Conservation (phyloP, 2,113 vertebrate species). For the Bubo bubo region DNA sequence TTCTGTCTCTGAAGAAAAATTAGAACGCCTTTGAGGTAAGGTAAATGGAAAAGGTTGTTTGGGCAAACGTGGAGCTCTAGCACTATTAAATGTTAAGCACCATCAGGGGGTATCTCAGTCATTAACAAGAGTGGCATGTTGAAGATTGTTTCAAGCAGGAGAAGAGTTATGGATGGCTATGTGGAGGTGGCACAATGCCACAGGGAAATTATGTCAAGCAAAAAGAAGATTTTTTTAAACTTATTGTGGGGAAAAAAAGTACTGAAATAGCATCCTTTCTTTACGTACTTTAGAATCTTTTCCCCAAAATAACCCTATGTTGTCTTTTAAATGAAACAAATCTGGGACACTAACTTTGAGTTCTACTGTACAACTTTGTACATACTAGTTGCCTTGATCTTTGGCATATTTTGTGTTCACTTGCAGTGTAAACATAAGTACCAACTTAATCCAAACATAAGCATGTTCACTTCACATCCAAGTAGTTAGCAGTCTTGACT, state of each 20-base stretch:
- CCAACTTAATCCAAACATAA: not conserved
- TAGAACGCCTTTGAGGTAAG: constrained; percentile 93
- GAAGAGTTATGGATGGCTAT: constrained; percentile 77
- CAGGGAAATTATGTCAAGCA: constrained; percentile 78
- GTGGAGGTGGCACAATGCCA: constrained; percentile 73
- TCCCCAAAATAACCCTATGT: not conserved
- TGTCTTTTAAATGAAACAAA: not conserved
- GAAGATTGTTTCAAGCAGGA: constrained; percentile 82
- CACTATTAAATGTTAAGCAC: constrained; percentile 92
- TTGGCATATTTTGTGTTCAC: not conserved
- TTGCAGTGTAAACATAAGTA: not conserved
- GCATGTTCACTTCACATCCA: not conserved
- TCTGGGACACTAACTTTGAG: not conserved
- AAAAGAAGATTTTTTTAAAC: constrained; percentile 66
- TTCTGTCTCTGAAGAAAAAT: constrained; percentile 98
- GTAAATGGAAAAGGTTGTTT: constrained; percentile 94
- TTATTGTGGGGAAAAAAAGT: constrained; percentile 50
- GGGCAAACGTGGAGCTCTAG: constrained; percentile 85
- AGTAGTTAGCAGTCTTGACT: constrained; percentile 9
- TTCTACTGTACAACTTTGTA: not conserved
- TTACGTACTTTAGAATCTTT: not conserved
- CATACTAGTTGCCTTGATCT: not conserved
- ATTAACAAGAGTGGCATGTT: constrained; percentile 84
- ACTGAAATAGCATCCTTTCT: constrained; percentile 22
- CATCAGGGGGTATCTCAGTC: constrained; percentile 87